These are phyloP conservation scores for Lanistes nyassanus DNA, from an alignment of 1,140 invertebrate genomes.

Conservation along the genomic window DNA sequence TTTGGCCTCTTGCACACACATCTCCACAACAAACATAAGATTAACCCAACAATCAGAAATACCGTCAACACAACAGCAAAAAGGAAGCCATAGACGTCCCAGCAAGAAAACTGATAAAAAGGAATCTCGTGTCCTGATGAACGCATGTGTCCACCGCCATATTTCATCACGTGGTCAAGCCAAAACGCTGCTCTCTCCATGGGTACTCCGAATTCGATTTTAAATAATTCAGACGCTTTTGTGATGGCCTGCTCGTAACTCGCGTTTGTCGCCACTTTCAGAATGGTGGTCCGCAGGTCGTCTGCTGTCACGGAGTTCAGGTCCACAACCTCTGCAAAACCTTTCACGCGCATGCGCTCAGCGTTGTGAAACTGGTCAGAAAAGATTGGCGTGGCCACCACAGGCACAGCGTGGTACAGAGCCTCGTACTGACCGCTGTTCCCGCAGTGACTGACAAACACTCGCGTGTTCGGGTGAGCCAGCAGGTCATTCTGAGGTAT, in stretches of 20 bases:
- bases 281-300: neutral
- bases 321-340: no score
- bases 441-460: slow-evolving; percentile 54
- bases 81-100: no score
- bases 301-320: neutral
- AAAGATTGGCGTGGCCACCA: slow-evolving; percentile 75
- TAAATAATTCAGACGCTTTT: slow-evolving; percentile 43
- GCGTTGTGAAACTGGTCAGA: no score
- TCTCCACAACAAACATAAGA: no score
- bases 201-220: slow-evolving; percentile 31
- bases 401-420: slow-evolving; percentile 47
- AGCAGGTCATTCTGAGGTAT: slow-evolving; percentile 35
- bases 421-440: slow-evolving; percentile 47
- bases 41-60: no score
- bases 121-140: no score
- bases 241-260: slow-evolving; percentile 39
- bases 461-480: slow-evolving; percentile 23
- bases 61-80: no score
- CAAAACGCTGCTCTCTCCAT: slow-evolving; percentile 38
- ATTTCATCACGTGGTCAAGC: slow-evolving; percentile 50
- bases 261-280: neutral
- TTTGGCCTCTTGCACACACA: no score
- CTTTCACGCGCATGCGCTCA: no score
- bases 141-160: slow-evolving; percentile 45
- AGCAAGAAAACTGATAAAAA: no score